phyloP scores from a whole-genome alignment of 2,888 invertebrate species.

The Trissolcus japonicus region DNA sequence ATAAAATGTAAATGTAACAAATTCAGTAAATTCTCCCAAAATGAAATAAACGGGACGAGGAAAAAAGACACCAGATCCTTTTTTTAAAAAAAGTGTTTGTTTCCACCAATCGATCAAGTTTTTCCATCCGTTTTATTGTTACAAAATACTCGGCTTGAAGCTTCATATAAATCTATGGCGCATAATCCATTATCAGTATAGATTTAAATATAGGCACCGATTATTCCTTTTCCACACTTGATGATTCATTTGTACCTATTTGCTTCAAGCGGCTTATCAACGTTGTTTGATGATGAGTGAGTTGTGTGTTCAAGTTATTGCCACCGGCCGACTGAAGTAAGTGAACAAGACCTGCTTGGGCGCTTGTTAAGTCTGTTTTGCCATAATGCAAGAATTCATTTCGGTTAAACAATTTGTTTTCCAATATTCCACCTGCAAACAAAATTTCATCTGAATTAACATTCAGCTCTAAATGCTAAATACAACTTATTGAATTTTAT shows the following conservation, averaged over 20 bases:
- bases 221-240: conserved; percentile 61
- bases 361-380: conserved; percentile 81
- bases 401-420: conserved; percentile 79
- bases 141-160: conserved; percentile 67
- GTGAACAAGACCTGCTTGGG: conserved; percentile 83
- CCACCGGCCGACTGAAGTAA: conserved; percentile 83
- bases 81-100: conserved; percentile 22
- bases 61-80: conserved; percentile 11
- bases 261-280: conserved; percentile 82
- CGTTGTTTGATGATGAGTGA: conserved; percentile 83
- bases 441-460: conserved; percentile 5
- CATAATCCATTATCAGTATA: conserved; percentile 68
- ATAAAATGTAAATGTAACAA: background rate
- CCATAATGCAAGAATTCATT: conserved; percentile 84
- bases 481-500: background rate
- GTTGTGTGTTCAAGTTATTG: conserved; percentile 80
- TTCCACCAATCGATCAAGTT: conserved; percentile 42
- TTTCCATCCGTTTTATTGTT: conserved; percentile 60
- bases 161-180: conserved; percentile 67
- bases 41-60: conserved; percentile 9
- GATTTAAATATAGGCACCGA: conserved; percentile 66
- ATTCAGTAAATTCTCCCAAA: background rate
- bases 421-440: conserved; percentile 35
- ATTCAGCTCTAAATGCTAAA: background rate
- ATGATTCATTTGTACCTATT: conserved; percentile 67